Evolutionary conservation across 2,888 invertebrate genomes (phyloP).

Genomic region (Caenorhabditis imperialis): DNA sequence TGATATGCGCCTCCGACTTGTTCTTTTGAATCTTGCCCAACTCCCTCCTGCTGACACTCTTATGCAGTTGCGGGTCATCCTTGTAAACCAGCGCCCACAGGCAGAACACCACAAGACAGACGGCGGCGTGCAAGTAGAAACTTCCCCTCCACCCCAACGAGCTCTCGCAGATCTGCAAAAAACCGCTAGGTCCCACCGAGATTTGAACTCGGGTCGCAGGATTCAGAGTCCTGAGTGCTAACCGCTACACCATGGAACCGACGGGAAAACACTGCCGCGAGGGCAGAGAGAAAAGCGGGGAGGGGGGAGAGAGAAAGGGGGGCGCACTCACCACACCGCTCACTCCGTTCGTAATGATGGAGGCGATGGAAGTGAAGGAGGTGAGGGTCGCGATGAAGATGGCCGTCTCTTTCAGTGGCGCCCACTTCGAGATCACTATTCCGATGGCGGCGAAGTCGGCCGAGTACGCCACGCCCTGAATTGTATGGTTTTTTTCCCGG

Average conservation of each 20-base stretch:
- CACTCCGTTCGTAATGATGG: conserved; percentile 66
- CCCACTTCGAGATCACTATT: conserved; percentile 67
- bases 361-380: conserved; percentile 69
- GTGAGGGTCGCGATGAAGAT: conserved; percentile 71
- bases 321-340: conserved; percentile 56
- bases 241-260: conserved; percentile 68
- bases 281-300: background rate
- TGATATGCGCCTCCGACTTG: conserved; percentile 63
- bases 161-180: conserved; percentile 58
- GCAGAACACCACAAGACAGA: conserved; percentile 40
- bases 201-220: conserved; percentile 71
- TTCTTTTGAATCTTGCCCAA: conserved; percentile 62
- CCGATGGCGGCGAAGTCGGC: conserved; percentile 68
- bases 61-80: conserved; percentile 51
- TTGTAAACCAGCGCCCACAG: conserved; percentile 52
- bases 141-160: conserved; percentile 69
- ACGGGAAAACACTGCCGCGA: background rate
- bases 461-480: conserved; percentile 59
- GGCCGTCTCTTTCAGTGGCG: conserved; percentile 67
- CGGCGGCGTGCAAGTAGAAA: conserved; percentile 65
- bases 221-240: conserved; percentile 70
- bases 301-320: too few relatives aligned
- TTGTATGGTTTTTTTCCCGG: background rate
- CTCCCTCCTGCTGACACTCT: conserved; percentile 55
- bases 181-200: conserved; percentile 65